These are phyloP conservation scores for Seira sanloemensis DNA, from an alignment of 2,888 invertebrate species.

Conservation along the genomic window DNA sequence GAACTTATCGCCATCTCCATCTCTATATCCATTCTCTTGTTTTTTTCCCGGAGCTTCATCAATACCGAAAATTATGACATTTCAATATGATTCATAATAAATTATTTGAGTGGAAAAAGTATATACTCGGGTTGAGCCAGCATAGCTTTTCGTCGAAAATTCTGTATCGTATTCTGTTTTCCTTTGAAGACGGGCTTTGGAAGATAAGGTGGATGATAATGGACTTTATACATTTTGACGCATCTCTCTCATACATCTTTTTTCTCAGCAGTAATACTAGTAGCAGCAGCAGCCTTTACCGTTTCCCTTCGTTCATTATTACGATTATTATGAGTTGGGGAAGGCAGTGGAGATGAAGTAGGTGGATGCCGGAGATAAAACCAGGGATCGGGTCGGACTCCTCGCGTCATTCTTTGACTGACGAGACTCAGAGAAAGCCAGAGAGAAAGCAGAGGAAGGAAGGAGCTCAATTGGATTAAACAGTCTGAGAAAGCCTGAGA, in stretches of 20 bases:
- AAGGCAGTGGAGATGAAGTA: not conserved
- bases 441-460: not conserved
- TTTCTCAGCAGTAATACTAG: too few relatives aligned
- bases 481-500: not conserved
- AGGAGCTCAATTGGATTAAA: not conserved
- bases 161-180: not conserved
- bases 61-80: not conserved
- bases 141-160: too few relatives aligned
- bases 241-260: too few relatives aligned
- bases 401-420: constrained; percentile 5
- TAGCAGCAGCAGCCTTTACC: too few relatives aligned
- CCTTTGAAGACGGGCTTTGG: not conserved
- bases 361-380: constrained; percentile 15
- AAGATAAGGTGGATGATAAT: not conserved
- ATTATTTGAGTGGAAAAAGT: not conserved
- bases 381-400: not conserved
- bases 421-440: constrained; percentile 5
- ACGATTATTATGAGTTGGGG: not conserved
- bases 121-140: not conserved
- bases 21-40: too few relatives aligned
- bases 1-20: too few relatives aligned
- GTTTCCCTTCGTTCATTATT: not conserved
- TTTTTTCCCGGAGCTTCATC: not conserved
- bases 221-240: not conserved
- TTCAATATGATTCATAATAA: not conserved